phyloP scores from a whole-genome alignment of 2,888 invertebrate genomes.

The Lochmaea capreae region DNA sequence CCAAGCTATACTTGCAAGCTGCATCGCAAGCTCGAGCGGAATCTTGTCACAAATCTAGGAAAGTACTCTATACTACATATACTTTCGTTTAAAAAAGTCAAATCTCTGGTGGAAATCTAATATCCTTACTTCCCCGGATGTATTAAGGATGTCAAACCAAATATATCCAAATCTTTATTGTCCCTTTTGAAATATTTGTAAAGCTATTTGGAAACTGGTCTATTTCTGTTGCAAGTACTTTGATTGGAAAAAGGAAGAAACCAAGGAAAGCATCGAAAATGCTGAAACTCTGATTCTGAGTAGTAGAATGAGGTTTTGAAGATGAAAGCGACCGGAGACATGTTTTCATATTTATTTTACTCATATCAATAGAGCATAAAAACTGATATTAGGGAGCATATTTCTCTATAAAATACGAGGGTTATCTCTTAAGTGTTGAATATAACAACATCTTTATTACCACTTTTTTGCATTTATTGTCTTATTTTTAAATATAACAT shows the following conservation, averaged over 20 bases:
- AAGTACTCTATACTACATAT: too few relatives aligned
- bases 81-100: too few relatives aligned
- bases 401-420: background rate
- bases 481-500: too few relatives aligned
- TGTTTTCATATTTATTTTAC: slow-evolving; percentile 6
- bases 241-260: slow-evolving; percentile 12
- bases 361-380: background rate
- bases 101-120: too few relatives aligned
- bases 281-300: slow-evolving; percentile 1
- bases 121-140: too few relatives aligned
- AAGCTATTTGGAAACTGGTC: background rate
- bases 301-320: background rate
- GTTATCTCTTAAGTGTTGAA: too few relatives aligned
- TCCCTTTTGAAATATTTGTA: background rate
- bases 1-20: too few relatives aligned
- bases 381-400: background rate
- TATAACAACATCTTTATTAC: too few relatives aligned
- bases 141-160: background rate
- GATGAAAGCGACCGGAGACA: slow-evolving; percentile 1
- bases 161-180: background rate
- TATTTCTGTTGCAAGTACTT: background rate
- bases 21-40: too few relatives aligned
- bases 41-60: too few relatives aligned
- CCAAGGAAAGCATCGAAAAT: slow-evolving; percentile 9
- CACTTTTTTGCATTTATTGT: too few relatives aligned